Conservation (phyloP, 2,797 vertebrate species). For the Cynopterus sphinx region DNA sequence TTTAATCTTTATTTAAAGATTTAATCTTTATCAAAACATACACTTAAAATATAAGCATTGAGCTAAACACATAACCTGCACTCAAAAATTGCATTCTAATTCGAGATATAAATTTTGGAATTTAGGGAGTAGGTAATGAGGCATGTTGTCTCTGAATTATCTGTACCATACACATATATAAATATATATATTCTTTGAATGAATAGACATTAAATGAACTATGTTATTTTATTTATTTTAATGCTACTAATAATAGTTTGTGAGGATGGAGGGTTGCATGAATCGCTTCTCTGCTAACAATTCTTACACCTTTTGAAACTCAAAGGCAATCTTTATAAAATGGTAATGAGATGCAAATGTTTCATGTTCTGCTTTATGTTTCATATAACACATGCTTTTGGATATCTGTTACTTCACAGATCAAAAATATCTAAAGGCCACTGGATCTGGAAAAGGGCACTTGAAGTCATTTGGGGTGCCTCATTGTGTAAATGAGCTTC, state of each 20-base stretch:
- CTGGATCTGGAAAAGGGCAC: not conserved
- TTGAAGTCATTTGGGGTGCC: not conserved
- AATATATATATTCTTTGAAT: not conserved
- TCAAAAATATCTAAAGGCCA: constrained; percentile 41
- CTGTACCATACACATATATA: not conserved
- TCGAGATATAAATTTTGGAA: not conserved
- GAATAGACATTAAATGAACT: not conserved
- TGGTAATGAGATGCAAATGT: constrained; percentile 58
- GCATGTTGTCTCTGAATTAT: not conserved
- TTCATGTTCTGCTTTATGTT: constrained; percentile 61
- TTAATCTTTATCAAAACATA: constrained; percentile 8
- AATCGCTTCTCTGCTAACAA: not conserved
- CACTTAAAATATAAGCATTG: not conserved
- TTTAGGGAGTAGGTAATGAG: not conserved
- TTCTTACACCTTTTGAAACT: constrained; percentile 54
- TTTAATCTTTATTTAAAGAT: constrained; percentile 3
- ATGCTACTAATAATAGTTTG: constrained; percentile 24
- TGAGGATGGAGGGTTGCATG: not conserved
- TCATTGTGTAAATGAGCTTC: constrained; percentile 64
- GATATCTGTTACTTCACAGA: constrained; percentile 47
- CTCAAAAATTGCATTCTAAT: not conserved
- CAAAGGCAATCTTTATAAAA: constrained; percentile 60
- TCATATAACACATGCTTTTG: not conserved
- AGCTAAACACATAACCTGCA: not conserved
- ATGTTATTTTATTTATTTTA: constrained; percentile 23